These are phyloP conservation scores for Orbicella faveolata DNA, from an alignment of 64 coral and sea anemone genomes.

Conservation along the genomic window DNA sequence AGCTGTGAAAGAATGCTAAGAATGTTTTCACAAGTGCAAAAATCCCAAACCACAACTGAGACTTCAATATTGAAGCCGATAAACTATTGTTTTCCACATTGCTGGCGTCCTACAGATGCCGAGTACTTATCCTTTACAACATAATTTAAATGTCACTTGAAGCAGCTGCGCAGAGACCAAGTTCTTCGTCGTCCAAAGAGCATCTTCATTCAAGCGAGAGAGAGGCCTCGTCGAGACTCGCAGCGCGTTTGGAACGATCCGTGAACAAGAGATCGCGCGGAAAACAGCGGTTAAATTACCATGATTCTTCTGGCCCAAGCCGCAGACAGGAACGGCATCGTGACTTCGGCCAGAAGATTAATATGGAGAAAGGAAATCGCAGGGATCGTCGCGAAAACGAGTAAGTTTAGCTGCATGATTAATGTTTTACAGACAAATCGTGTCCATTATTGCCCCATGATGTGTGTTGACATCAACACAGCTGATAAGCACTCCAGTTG, in stretches of 20 bases:
- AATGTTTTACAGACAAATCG: not conserved
- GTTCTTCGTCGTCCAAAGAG: slow-evolving; percentile 57
- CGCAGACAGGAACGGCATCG: slow-evolving; percentile 26
- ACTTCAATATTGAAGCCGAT: not conserved
- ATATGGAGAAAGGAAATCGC: slow-evolving; percentile 32
- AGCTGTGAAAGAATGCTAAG: slow-evolving; percentile 22
- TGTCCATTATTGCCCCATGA: not conserved
- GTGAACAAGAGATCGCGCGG: slow-evolving; percentile 85
- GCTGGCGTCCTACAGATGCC: slow-evolving; percentile 15
- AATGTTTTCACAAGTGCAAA: slow-evolving; percentile 31
- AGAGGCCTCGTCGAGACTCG: slow-evolving; percentile 75
- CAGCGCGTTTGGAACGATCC: slow-evolving; percentile 81
- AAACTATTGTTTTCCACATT: slow-evolving; percentile 18
- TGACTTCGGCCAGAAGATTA: not conserved
- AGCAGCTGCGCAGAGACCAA: slow-evolving; percentile 42
- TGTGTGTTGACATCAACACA: slow-evolving; percentile 13
- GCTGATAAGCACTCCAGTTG: not conserved
- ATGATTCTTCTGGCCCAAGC: slow-evolving; percentile 28
- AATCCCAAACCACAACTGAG: slow-evolving; percentile 13
- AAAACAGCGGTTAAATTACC: slow-evolving; percentile 50
- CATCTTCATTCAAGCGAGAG: slow-evolving; percentile 64
- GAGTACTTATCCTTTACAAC: slow-evolving; percentile 14
- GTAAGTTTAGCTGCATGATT: not conserved
- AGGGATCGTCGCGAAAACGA: slow-evolving; percentile 11
- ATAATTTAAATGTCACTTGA: slow-evolving; percentile 66